Conservation (phyloP, 1,140 invertebrate genomes). For the Drosophila ficusphila region DNA sequence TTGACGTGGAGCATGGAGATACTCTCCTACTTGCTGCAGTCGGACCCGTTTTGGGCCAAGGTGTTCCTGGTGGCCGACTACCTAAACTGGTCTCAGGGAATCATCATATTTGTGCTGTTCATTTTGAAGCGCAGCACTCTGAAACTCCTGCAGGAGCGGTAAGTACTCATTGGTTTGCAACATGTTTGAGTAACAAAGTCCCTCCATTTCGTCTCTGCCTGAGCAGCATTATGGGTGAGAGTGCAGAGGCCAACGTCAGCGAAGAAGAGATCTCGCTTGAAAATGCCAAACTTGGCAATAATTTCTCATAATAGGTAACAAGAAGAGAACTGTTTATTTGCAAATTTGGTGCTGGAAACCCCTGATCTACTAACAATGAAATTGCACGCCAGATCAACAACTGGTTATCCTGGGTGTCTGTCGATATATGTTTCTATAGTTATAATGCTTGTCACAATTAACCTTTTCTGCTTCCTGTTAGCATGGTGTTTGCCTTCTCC, state of each 20-base stretch:
- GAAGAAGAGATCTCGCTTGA: slow-evolving; percentile 65
- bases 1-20: slow-evolving; percentile 89
- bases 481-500: not conserved
- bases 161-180: slow-evolving; percentile 9
- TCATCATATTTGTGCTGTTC: slow-evolving; percentile 87
- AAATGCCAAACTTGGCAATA: slow-evolving; percentile 13
- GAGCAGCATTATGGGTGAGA: slow-evolving; percentile 40
- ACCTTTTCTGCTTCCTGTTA: not conserved
- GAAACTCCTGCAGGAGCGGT: slow-evolving; percentile 51
- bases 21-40: slow-evolving; percentile 68
- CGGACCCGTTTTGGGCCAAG: slow-evolving; percentile 16
- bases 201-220: not conserved
- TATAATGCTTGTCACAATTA: not conserved
- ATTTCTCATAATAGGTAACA: slow-evolving; percentile 53
- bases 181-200: not conserved
- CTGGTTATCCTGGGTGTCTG: not conserved
- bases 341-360: slow-evolving; percentile 12
- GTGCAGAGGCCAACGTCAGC: not conserved
- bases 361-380: not conserved
- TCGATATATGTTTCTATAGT: not conserved
- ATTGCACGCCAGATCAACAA: not conserved
- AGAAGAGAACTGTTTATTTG: not conserved
- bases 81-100: slow-evolving; percentile 85
- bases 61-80: slow-evolving; percentile 85
- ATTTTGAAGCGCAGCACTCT: slow-evolving; percentile 80